Evolutionary conservation across 2,888 invertebrate genomes (phyloP), one percentile per base, ranked within the genome.

Genomic region (Microchrysa polita): DNA sequence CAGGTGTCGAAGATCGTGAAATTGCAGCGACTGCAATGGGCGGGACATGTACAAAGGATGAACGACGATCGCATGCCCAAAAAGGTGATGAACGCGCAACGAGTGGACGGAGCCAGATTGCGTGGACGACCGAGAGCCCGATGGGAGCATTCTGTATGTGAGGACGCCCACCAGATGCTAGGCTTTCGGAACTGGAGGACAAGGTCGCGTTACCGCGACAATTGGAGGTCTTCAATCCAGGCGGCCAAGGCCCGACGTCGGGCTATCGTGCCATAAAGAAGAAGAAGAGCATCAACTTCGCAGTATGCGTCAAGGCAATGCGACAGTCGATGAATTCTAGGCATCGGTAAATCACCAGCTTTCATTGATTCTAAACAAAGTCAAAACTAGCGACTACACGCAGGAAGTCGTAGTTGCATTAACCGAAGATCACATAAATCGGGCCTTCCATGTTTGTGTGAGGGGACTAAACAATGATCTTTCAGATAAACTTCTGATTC

Each of bases 281-380:
- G n/a, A n/a, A n/a, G n/a, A n/a, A n/a, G 74, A 78, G 55, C 76
- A 78, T 55, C 75, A 79, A 67, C 48, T 78, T 0, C 75, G 72
- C 65, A 72, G 74, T 22, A 53, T 78, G 4, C 44, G 74, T 0
- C 78, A 77, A 59, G 67, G 74, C 16, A 73, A 67, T 12, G 61
- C 27, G 40, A 73, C 61, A 7, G 0, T 74, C 0, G 74, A 78
- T 14, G 74, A 76, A 55, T 78, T 77, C 44, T 72, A 72, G n/a
- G 72, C 72, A 1, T 72, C 57, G 5, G 59, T 74, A n/a, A 74
- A 65, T 34, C 63, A 74, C 18, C 71, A 74, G 27, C 72, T 72
- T 27, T 72, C 74, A 9, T 52, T 72, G n/a, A 74, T 72, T 7
- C 48, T 59, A n/a, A 72, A 57, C 52, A 72, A 67, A 48, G 27